Evolutionary conservation across 2,888 invertebrate genomes (phyloP).

Genomic region (Parapristionchus giblindavisi): DNA sequence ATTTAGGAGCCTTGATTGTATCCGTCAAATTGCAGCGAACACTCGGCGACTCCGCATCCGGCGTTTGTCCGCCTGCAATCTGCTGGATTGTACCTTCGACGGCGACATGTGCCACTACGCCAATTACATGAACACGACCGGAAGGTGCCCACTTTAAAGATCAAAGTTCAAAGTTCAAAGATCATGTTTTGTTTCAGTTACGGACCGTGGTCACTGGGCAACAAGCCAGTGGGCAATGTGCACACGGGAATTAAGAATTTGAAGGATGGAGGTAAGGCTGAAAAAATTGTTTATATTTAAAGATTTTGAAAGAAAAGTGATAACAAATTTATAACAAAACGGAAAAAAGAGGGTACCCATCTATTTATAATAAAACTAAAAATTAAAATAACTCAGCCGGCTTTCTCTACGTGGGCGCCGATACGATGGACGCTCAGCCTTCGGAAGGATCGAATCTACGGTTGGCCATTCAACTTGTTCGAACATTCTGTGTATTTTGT

Average conservation of each 20-base stretch:
- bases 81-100: conserved; percentile 54
- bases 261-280: conserved; percentile 27
- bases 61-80: conserved; percentile 45
- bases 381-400: conserved; percentile 41
- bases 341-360: too few species aligned
- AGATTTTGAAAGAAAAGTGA: conserved; percentile 3
- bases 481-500: background rate
- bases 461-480: background rate
- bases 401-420: conserved; percentile 60
- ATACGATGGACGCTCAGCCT: conserved; percentile 41
- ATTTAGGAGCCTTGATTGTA: background rate
- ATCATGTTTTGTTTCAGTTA: conserved; percentile 40
- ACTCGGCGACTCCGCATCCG: conserved; percentile 39
- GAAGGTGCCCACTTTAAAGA: conserved; percentile 39
- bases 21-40: background rate
- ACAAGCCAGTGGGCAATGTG: conserved; percentile 48
- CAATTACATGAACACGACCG: conserved; percentile 50
- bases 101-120: conserved; percentile 50
- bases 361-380: background rate
- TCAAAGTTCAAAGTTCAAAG: too few species aligned
- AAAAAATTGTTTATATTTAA: background rate
- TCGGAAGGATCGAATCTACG: background rate
- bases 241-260: conserved; percentile 50
- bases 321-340: too few species aligned
- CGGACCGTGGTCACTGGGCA: conserved; percentile 46